These are phyloP conservation scores for Agriopis marginaria DNA, from an alignment of 2,888 invertebrate species.

Conservation along the genomic window DNA sequence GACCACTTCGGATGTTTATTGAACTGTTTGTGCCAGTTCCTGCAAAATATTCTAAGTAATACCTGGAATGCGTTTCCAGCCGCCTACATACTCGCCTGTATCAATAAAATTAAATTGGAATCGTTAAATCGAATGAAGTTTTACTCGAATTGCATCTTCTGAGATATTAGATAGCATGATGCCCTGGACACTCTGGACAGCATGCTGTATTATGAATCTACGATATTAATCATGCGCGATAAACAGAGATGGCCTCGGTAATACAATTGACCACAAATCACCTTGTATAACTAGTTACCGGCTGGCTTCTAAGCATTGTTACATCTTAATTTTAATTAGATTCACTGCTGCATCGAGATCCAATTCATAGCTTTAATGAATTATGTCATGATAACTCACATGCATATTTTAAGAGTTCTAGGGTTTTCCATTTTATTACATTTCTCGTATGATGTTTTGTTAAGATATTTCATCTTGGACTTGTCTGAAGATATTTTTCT, in stretches of 20 bases:
- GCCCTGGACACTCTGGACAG: slow-evolving; percentile 37
- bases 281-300: slow-evolving; percentile 28
- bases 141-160: slow-evolving; percentile 33
- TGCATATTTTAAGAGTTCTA: neutral
- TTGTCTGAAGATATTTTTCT: slow-evolving; percentile 7
- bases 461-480: slow-evolving; percentile 4
- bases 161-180: slow-evolving; percentile 33
- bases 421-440: neutral
- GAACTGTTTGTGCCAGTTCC: slow-evolving; percentile 54
- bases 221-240: slow-evolving; percentile 68
- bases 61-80: slow-evolving; percentile 30
- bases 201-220: slow-evolving; percentile 51
- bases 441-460: slow-evolving; percentile 4
- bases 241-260: slow-evolving; percentile 61
- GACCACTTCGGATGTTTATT: slow-evolving; percentile 61
- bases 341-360: slow-evolving; percentile 9
- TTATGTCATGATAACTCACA: slow-evolving; percentile 11
- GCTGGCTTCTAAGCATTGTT: slow-evolving; percentile 19
- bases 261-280: slow-evolving; percentile 64
- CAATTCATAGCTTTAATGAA: neutral
- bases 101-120: slow-evolving; percentile 50
- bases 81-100: slow-evolving; percentile 47
- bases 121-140: slow-evolving; percentile 36
- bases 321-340: slow-evolving; percentile 27
- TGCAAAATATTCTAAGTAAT: slow-evolving; percentile 35